phyloP scores from a whole-genome alignment of 2,797 vertebrate species.

The Saxicola maurus region DNA sequence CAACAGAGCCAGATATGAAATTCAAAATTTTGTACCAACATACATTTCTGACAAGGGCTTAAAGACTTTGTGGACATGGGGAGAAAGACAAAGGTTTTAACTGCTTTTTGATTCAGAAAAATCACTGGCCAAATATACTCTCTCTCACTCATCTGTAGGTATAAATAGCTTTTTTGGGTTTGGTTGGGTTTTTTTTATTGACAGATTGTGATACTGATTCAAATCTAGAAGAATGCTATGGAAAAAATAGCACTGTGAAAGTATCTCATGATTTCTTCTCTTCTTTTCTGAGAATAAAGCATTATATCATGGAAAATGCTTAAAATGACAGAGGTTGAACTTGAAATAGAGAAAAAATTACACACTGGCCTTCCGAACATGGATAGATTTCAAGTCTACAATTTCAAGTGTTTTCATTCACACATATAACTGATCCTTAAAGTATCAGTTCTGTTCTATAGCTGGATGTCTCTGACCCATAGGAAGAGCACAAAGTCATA shows the following conservation, averaged over 20 bases:
- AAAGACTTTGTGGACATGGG: background rate
- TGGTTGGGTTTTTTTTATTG: background rate
- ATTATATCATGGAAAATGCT: background rate
- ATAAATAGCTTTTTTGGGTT: background rate
- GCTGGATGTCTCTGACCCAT: background rate
- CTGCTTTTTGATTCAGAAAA: background rate
- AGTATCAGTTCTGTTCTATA: background rate
- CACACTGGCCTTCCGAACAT: background rate
- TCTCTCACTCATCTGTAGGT: background rate
- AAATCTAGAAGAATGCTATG: background rate
- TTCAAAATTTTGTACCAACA: background rate
- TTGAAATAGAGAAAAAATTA: background rate
- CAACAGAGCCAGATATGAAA: background rate
- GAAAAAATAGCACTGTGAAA: background rate
- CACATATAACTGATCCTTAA: background rate
- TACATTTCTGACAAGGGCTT: background rate
- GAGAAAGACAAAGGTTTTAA: background rate
- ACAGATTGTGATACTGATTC: background rate
- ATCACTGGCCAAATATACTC: background rate
- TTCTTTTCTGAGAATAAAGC: background rate
- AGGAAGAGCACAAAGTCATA: background rate
- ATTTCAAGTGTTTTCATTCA: conserved; percentile 8
- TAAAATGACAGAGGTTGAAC: background rate
- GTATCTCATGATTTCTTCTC: background rate
- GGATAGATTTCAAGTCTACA: background rate